Evolutionary conservation across 2,888 invertebrate species (phyloP).

Genomic region (Aspidiotus rigidus): DNA sequence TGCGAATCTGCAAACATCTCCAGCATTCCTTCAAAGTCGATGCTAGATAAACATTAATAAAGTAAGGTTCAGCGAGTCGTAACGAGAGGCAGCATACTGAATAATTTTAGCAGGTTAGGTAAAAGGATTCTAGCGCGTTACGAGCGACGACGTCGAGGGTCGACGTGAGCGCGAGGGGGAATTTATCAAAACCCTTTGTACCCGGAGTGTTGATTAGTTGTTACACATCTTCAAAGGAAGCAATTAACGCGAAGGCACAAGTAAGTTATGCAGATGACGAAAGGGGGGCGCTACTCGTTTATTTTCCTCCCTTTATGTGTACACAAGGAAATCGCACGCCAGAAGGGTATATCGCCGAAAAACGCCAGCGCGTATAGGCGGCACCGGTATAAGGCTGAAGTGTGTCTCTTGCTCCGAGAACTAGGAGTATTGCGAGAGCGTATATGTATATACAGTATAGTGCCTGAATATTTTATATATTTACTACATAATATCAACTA

Average conservation of each 20-base stretch:
- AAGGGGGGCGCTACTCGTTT: background rate
- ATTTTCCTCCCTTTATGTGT: background rate
- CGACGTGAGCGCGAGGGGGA: background rate
- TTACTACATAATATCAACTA: too few relatives aligned
- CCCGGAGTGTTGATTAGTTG: constrained; percentile 31
- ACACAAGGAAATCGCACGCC: background rate
- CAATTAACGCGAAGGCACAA: constrained; percentile 30
- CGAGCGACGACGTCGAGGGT: background rate
- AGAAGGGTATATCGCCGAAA: background rate
- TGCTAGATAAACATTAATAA: constrained; percentile 1
- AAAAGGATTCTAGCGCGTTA: constrained; percentile 15
- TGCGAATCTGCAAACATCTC: constrained; percentile 3
- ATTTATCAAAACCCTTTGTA: constrained; percentile 31
- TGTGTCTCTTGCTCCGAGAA: background rate
- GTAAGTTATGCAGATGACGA: constrained; percentile 32
- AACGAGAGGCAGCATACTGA: constrained; percentile 25
- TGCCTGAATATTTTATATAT: constrained; percentile 1
- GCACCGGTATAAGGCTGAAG: background rate
- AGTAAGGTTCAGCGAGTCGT: constrained; percentile 22
- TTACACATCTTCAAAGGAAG: constrained; percentile 32
- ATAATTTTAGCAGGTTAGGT: constrained; percentile 17
- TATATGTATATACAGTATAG: background rate
- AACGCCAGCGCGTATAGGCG: background rate
- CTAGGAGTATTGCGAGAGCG: background rate
- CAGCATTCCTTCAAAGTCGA: constrained; percentile 4